A percentile compares a stretch with the other conserved stretches of the same genome.
phyloP scores from a whole-genome alignment of 2,113 vertebrate genomes.

The Pelvicachromis taeniatus region DNA sequence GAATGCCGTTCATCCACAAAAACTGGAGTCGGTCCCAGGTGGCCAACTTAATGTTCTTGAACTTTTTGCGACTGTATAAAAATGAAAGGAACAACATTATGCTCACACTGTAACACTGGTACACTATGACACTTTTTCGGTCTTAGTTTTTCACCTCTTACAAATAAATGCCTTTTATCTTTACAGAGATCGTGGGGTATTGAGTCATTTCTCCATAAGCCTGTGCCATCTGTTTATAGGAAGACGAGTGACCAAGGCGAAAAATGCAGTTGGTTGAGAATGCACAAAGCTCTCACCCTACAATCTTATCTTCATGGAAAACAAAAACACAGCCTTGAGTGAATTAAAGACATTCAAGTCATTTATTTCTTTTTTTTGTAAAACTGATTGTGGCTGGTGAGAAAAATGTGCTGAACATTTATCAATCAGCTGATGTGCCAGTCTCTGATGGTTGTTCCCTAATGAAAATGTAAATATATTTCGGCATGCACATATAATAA shows the following conservation, averaged over 20 bases:
- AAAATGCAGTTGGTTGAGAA: not conserved
- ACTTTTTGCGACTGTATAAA: not conserved
- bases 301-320: not conserved
- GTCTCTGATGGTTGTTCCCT: not conserved
- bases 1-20: not conserved
- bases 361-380: not conserved
- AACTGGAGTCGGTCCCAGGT: not conserved
- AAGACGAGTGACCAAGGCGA: conserved; percentile 3
- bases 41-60: not conserved
- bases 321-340: not conserved
- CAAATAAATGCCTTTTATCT: not conserved
- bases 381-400: not conserved
- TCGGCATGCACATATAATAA: not conserved
- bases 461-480: not conserved
- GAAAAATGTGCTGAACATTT: not conserved
- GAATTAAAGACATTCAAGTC: not conserved
- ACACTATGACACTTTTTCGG: not conserved
- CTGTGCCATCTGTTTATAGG: not conserved
- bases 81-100: not conserved
- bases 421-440: not conserved
- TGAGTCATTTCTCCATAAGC: not conserved
- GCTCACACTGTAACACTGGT: not conserved
- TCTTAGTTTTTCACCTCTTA: not conserved
- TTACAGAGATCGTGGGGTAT: not conserved
- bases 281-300: not conserved